Conservation (phyloP, 2,113 vertebrate species). For the Australoheros scitulus region DNA sequence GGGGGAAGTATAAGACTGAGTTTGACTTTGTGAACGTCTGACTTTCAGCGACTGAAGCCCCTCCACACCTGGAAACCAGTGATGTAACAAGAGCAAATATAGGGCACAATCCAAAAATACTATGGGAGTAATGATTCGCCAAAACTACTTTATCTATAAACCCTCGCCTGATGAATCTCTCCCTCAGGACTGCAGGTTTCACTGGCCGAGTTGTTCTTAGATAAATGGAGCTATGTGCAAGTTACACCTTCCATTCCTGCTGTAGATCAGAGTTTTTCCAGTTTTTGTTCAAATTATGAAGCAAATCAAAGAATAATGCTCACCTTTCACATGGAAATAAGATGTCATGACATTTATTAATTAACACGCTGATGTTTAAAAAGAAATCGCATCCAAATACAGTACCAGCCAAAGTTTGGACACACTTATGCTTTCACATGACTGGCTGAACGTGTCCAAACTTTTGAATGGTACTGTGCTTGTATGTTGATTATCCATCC, state of each 20-base stretch:
- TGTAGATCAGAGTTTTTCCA: background rate
- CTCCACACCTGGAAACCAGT: slow-evolving; percentile 13
- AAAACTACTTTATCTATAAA: slow-evolving; percentile 16
- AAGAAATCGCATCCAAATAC: background rate
- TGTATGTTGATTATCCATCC: background rate
- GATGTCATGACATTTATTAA: background rate
- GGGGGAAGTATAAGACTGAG: background rate
- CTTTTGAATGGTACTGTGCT: background rate
- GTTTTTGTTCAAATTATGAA: background rate
- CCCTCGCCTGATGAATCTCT: background rate
- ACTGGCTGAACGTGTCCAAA: no score
- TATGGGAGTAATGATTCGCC: slow-evolving; percentile 23
- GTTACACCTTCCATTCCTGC: background rate
- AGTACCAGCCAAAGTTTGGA: no score
- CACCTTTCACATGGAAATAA: background rate
- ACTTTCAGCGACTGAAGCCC: background rate
- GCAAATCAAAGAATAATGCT: background rate
- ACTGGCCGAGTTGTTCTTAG: background rate
- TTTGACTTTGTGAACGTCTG: slow-evolving; percentile 1
- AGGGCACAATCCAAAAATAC: slow-evolving; percentile 27
- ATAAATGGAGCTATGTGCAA: background rate
- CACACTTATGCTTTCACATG: no score
- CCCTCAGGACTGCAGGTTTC: background rate
- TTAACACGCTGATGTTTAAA: background rate
- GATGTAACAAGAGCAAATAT: slow-evolving; percentile 8